phyloP scores from a whole-genome alignment of 2,888 invertebrate genomes.

The Embidobia sp. region DNA sequence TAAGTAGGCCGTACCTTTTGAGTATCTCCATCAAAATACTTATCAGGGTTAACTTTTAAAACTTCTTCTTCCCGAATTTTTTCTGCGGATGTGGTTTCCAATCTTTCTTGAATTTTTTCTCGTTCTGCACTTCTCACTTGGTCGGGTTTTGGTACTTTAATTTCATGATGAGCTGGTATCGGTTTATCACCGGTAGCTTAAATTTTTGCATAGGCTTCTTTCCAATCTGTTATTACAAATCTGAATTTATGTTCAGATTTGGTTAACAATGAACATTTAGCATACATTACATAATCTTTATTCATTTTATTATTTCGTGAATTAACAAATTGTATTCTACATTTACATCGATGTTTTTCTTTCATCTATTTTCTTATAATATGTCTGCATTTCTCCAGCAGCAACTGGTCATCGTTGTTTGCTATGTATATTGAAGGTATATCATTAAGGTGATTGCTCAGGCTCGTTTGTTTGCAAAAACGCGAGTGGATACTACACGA shows the following conservation, averaged over 20 bases:
- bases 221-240: conserved; percentile 4
- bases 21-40: conserved; percentile 23
- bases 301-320: neutral
- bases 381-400: neutral
- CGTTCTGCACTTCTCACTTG: conserved; percentile 27
- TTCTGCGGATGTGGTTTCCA: neutral
- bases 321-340: conserved; percentile 7
- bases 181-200: neutral
- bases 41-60: neutral
- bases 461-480: too few species aligned
- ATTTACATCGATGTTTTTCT: neutral
- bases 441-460: too few species aligned
- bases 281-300: conserved; percentile 5
- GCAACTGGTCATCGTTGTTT: too few species aligned
- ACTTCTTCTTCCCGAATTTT: neutral
- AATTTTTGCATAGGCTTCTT: neutral
- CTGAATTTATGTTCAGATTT: conserved; percentile 7
- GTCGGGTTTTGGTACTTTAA: neutral
- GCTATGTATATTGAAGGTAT: too few species aligned
- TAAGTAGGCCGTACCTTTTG: neutral
- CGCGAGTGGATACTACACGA: too few species aligned
- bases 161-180: neutral
- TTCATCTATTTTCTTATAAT: neutral
- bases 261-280: conserved; percentile 11
- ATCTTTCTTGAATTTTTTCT: neutral